Base-by-base conservation (phyloP, 2,888 invertebrate genomes). In the Xestia rhomboidea region DNA sequence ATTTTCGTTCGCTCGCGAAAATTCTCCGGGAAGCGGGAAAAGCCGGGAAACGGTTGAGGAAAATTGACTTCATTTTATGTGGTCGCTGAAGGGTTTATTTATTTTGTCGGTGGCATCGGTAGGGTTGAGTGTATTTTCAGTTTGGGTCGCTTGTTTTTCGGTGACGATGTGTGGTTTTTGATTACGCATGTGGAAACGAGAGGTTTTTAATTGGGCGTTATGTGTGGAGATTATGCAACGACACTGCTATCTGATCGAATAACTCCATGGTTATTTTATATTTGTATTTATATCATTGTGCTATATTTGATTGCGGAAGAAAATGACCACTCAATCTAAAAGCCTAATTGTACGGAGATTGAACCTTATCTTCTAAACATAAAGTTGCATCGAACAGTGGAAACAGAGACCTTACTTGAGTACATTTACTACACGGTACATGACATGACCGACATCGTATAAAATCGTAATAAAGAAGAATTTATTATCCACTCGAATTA, bases 31-130 rank as follows among this genome's bases (percentile, higher is more conserved):
- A 91, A 91, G 92, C 90, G 90, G 90, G 78, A 78, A 67, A 76
- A 76, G 44, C 79, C 82, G 83, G 89, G 92, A 91, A 90, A 91
- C 90, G 90, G 90, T 92, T 89, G 90, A 91, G 93, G 93, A 93
- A 95, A 95, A 95, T 95, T 93, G 93, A 94, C 93, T 95, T 94
- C 94, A 94, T 94, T 94, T 91, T 90, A 89, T 88, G 91, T 90
- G 83, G 86, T 72, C 69, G 84, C 75, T 91, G 92, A 93, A 93
- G 92, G 94, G 94, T 93, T 93, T 95, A 94, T 94, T 94, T 94
- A 93, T 91, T 92, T 90, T 89, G 89, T 77, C 78, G 89, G 88
- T 88, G 89, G 91, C 91, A 91, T 90, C 89, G 92, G 77, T 82
- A 87, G 89, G 87, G 89, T 87, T 91, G 90, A 86, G 89, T 86